These are phyloP conservation scores for Heliconius eleuchia DNA, from an alignment of 1,140 invertebrate genomes.

Conservation along the genomic window DNA sequence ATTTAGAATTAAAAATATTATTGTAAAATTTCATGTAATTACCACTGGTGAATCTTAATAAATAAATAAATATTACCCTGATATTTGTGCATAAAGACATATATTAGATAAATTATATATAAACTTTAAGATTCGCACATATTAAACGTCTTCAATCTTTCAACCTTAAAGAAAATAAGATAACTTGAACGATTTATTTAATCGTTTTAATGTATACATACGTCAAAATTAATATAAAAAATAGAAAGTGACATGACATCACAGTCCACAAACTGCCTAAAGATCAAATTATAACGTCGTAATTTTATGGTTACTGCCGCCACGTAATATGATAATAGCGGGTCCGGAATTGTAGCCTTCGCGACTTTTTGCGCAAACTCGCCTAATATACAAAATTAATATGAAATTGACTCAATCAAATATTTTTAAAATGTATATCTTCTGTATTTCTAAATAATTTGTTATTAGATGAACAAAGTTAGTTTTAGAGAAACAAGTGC, in stretches of 20 bases:
- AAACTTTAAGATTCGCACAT: too few species aligned
- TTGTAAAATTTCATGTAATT: too few species aligned
- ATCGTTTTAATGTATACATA: not conserved
- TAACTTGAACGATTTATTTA: not conserved
- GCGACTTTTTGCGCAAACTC: conserved; percentile 29
- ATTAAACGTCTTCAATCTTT: too few species aligned
- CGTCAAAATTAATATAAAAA: conserved; percentile 2
- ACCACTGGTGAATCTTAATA: too few species aligned
- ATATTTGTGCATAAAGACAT: too few species aligned
- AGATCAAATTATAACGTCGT: conserved; percentile 43
- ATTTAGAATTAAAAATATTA: too few species aligned
- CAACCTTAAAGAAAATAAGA: not conserved
- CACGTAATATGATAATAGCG: conserved; percentile 42
- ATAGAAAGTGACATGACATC: conserved; percentile 46
- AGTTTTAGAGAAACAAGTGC: too few species aligned
- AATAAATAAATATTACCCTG: too few species aligned
- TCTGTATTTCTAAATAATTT: not conserved
- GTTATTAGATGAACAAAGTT: too few species aligned
- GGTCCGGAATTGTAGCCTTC: conserved; percentile 25
- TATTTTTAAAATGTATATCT: not conserved
- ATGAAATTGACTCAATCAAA: conserved; percentile 3
- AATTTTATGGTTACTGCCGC: conserved; percentile 45
- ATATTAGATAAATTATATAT: too few species aligned
- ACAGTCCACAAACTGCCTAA: conserved; percentile 32
- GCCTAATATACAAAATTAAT: conserved; percentile 22